Base-by-base conservation (phyloP, 2,113 vertebrate genomes). In the Tor tambroides region DNA sequence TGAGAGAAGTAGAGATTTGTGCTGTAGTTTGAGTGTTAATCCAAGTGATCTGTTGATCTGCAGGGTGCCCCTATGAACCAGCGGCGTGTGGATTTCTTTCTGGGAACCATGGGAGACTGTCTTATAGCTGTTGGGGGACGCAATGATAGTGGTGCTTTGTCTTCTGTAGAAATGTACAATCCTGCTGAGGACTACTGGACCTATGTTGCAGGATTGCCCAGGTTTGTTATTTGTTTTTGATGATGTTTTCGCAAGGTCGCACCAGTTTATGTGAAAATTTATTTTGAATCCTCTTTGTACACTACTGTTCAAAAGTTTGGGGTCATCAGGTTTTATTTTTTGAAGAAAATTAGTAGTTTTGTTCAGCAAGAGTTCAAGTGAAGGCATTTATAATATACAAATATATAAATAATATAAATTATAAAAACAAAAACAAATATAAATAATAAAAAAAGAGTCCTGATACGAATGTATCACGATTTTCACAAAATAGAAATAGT, bases 41-140 rank as follows among this genome's bases (percentile, higher is more conserved):
- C n/a, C 56, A 35, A 51, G 1, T 76, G 21, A 43, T 35, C 21
- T 54, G 14, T 49, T 83, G 81, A 35, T 89, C 49, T 91, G 32
- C 83, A 99, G 98, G 95, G 96, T 21, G 96, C 97, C 7, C 93
- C 96, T 71, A 99, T 99, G 98, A 98, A 96, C 93, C 96, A 98
- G 63, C 93, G 95, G 2, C 95, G 98, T 0, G 97, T 97, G 46
- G 96, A 99, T 90, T 99, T 99, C 93, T 98, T 96, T 94, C 93
- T 99, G 80, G 98, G 95, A 10, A 94, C 96, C 0, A 93, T 97
- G 5, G 94, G 94, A 0, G 95, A 96, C 82, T 95, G 94, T 91
- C 95, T 99, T 90, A 96, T 99, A 8, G 98, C 98, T 0, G 96
- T 99, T 0, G 98, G 98, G 0, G 98, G 98, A 88, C 96, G 97